Evolutionary conservation across 2,888 invertebrate species (phyloP), one percentile per base, ranked within the genome.

Genomic region (Ornithoptera alexandrae): DNA sequence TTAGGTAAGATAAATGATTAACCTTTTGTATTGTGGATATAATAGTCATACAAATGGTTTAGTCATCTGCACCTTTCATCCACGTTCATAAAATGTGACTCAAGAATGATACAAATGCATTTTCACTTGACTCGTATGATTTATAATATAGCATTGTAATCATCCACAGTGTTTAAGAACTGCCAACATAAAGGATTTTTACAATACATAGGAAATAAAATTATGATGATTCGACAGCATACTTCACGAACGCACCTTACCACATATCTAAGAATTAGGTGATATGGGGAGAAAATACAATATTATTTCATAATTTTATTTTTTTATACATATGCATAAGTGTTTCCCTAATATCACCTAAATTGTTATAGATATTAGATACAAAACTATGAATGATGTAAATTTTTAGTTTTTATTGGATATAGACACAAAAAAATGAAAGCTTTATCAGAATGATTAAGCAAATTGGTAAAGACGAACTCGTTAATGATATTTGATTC

Each of bases 171-270:
- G 62, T 4, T 56, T 22, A 42, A 56, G 63, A 30, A 56, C 60
- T 70, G 70, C 70, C 63, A 63, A 70, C 62, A 50, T 53, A 50
- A 24, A 64, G 64, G 67, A 70, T 70, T 67, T 67, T 67, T 30
- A 70, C 67, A 64, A 67, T 63, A 64, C 59, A 20, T 46, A 18
- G 24, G 58, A 63, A 30, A 70, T 63, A 63, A 67, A 62, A 62
- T 53, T 60, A 60, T 67, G 67, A 60, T 64, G 67, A 70, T 18
- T 67, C 24, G 36, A 60, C 70, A 70, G 67, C 70, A 70, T n/a
- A 70, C 70, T 70, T 69, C 63, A 64, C 42, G 64, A 67, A 66
- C 63, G 62, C 46, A 56, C 46, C 17, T 59, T 18, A 56, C n/a
- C 20, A 63, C 58, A 60, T 63, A 63, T 60, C 42, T 63, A 70